Evolutionary conservation across 2,113 vertebrate genomes (phyloP).

Genomic region (Sorex fumeus): DNA sequence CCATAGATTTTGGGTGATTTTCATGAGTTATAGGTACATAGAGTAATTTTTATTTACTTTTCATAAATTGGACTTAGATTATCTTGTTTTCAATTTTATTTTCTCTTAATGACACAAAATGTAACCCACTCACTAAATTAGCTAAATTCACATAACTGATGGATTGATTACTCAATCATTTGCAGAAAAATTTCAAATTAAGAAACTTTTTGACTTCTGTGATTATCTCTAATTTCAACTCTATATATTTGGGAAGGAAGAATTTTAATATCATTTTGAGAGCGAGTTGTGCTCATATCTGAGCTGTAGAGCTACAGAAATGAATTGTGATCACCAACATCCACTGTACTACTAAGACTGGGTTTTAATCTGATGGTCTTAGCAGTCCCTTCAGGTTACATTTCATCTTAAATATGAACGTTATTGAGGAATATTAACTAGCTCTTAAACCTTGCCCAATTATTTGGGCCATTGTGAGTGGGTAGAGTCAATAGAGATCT

Average conservation of each 20-base stretch:
- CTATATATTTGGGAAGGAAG: not conserved
- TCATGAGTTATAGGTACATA: not conserved
- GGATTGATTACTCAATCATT: not conserved
- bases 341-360: not conserved
- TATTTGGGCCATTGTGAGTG: not conserved
- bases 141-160: not conserved
- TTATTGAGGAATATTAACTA: not conserved
- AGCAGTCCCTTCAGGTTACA: not conserved
- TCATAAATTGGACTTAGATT: not conserved
- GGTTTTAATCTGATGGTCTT: not conserved
- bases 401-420: not conserved
- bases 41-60: not conserved
- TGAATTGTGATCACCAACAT: not conserved
- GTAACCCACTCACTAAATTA: not conserved
- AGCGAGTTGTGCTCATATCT: not conserved
- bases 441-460: not conserved
- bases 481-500: not conserved
- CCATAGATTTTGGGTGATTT: not conserved
- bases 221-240: not conserved
- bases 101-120: not conserved
- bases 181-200: constrained; percentile 24
- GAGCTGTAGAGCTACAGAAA: not conserved
- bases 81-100: constrained; percentile 32
- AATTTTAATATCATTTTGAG: not conserved
- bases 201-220: not conserved